These are phyloP conservation scores for Ramphastos sulfuratus DNA, from an alignment of 2,113 vertebrate genomes.

Conservation along the genomic window DNA sequence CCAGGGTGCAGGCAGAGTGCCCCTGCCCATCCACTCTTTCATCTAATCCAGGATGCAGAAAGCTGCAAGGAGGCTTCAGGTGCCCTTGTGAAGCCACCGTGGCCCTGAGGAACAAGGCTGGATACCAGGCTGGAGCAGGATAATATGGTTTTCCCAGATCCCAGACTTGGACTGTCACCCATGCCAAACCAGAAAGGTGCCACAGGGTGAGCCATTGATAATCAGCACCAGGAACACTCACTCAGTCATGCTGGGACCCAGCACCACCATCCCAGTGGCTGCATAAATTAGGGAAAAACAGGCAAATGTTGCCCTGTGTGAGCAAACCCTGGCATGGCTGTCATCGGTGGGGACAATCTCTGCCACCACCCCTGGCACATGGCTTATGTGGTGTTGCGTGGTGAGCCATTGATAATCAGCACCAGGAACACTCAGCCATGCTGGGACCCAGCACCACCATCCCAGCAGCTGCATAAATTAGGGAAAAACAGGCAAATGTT, in stretches of 20 bases:
- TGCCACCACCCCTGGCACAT: neutral
- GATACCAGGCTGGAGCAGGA: fast-evolving
- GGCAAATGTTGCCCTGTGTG: neutral
- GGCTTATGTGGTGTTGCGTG: fast-evolving
- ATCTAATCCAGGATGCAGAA: neutral
- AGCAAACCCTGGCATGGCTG: neutral
- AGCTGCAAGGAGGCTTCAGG: neutral
- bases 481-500: neutral
- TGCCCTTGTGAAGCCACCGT: neutral
- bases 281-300: neutral
- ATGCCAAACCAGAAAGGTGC: neutral
- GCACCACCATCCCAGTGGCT: fast-evolving
- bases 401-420: fast-evolving
- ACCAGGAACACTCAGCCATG: fast-evolving
- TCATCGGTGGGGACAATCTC: no score
- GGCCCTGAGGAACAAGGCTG: neutral
- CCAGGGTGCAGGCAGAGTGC: neutral
- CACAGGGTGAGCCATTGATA: fast-evolving
- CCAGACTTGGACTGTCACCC: neutral
- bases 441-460: neutral
- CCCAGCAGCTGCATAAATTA: fast-evolving
- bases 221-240: fast-evolving
- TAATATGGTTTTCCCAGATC: neutral
- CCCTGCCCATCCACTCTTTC: neutral
- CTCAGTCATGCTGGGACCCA: fast-evolving